phyloP scores from a whole-genome alignment of 2,888 invertebrate genomes.

The Plagiodera versicolora region DNA sequence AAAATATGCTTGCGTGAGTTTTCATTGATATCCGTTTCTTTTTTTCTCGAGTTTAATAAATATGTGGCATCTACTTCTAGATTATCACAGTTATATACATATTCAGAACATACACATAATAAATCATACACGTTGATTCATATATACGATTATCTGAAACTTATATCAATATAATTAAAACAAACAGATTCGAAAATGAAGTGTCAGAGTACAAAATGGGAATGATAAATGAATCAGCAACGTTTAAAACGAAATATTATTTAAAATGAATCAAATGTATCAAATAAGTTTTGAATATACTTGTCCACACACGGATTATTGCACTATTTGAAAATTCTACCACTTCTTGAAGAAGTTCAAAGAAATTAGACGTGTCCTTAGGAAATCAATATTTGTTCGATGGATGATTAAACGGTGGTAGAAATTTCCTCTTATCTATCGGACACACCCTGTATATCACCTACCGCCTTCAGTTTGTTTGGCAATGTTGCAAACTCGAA shows the following conservation, averaged over 20 bases:
- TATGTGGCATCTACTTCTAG: constrained; percentile 37
- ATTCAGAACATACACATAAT: constrained; percentile 6
- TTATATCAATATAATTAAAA: not conserved
- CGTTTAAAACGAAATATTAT: too few species aligned
- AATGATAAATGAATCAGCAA: too few species aligned
- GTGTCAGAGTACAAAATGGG: too few species aligned
- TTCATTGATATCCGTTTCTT: constrained; percentile 9
- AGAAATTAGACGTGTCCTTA: too few species aligned
- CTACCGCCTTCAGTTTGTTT: not conserved
- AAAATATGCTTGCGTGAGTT: not conserved
- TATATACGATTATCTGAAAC: not conserved
- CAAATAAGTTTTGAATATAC: too few species aligned
- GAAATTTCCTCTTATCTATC: not conserved
- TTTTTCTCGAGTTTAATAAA: constrained; percentile 29
- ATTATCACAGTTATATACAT: constrained; percentile 34
- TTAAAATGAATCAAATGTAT: too few species aligned
- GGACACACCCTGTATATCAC: not conserved
- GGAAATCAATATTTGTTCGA: too few species aligned
- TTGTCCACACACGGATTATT: too few species aligned
- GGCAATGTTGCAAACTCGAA: not conserved
- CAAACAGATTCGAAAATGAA: too few species aligned
- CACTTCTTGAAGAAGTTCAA: too few species aligned
- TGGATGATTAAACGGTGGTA: not conserved
- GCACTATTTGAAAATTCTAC: too few species aligned
- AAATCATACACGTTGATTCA: constrained; percentile 1